Evolutionary conservation across 2,888 invertebrate genomes (phyloP), one percentile per base, ranked within the genome.

Genomic region (Loripinus fragilis): DNA sequence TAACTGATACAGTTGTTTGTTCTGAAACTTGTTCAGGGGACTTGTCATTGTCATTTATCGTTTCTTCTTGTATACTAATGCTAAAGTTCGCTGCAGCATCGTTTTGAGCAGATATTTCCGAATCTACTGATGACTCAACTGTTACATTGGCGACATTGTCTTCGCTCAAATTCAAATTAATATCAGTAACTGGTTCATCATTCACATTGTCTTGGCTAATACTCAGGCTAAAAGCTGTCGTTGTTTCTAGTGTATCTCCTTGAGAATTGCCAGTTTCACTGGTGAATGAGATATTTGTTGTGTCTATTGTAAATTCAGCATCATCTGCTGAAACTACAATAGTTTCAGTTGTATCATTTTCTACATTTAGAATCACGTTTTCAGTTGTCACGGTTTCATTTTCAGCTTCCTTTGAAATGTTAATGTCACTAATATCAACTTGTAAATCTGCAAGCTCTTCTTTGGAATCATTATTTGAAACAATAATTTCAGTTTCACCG

Each of bases 261-360:
- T n/a, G n/a, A 28, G 55, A 28, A 23, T 17, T 60, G 5, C 17
- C 60, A 60, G 17, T 20, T 60, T 60, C 60, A 33, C 17, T 33
- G 10, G 60, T 33, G 17, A 33, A 2, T 60, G 20, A 20, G 33
- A 60, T 60, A 28, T 60, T 60, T 60, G 60, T 10, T 33, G 60
- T 60, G 33, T 60, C 60, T 33, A 60, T 60, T 20, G 33, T 20
- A 60, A 60, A 60, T 33, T 60, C 60, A 33, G 33, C 33, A 33
- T 30, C 20, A 33, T 60, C 60, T 2, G 17, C 60, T 33, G 60
- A 60, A 38, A 38, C 38, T 38, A 12, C 12, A 38, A 38, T 12
- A 38, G 7, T 38, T 38, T 38, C 38, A 38, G 5, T 5, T 8
- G 38, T 8, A 12, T 38, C 38, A 38, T 38, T 38, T 38, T 38